A percentile compares a stretch with the other conserved stretches of the same genome.
Evolutionary conservation across 2,113 vertebrate species (phyloP).

Genomic region (Tichodroma muraria): DNA sequence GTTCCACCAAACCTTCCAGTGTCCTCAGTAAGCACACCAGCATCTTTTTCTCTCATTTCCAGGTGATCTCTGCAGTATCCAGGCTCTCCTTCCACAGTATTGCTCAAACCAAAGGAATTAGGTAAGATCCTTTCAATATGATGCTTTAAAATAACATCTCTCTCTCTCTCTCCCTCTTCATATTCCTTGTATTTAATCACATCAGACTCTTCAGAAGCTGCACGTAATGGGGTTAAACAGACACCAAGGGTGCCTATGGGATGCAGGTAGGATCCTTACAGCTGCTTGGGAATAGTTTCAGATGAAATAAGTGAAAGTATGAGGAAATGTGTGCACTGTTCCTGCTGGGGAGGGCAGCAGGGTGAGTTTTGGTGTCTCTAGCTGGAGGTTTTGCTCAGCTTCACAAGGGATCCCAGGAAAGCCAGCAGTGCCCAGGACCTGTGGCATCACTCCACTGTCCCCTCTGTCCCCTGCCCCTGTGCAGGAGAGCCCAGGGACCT

Average conservation of each 20-base stretch:
- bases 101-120: slow-evolving; percentile 93
- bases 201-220: background rate
- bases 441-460: background rate
- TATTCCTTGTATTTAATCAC: background rate
- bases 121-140: slow-evolving; percentile 67
- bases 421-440: background rate
- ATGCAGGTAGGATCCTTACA: background rate
- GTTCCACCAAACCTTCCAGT: background rate
- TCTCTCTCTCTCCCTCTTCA: background rate
- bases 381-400: background rate
- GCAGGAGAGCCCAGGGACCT: background rate
- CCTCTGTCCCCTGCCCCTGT: background rate
- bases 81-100: slow-evolving; percentile 92
- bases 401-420: background rate
- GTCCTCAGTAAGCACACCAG: background rate
- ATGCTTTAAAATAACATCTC: background rate
- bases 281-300: background rate
- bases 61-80: slow-evolving; percentile 94
- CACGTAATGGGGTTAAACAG: background rate
- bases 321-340: rapidly evolving
- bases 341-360: background rate
- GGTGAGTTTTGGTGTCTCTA: background rate
- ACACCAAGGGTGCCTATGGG: background rate
- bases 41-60: slow-evolving; percentile 44
- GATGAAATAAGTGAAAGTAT: background rate